Evolutionary conservation across 2,888 invertebrate genomes (phyloP), one percentile per base, ranked within the genome.

Genomic region (Noctua janthe): DNA sequence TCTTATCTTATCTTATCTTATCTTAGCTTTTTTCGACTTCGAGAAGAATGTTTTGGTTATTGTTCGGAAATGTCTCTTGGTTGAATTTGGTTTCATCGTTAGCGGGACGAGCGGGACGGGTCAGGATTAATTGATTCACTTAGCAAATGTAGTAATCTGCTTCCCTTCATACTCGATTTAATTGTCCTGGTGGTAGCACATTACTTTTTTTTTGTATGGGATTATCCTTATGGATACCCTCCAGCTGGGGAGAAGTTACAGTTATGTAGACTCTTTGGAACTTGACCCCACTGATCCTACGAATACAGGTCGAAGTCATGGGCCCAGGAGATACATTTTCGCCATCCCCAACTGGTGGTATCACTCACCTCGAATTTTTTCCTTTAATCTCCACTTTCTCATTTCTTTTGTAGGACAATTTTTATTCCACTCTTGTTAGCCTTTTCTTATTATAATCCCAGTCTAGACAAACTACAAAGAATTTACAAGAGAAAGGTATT

Each of bases 401-500:
- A 7, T 62, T 62, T 62, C 29, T 29, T 29, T 62, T 13, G 13
- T 29, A 29, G 0, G 62, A 62, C 15, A 17, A 62, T 29, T 62
- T 62, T 17, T 15, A 11, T 15, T 15, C 7, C 29, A 29, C 62
- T 62, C 13, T 29, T 62, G 15, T 29, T 4, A 1, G 29, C 6
- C 6, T n/a, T n/a, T 13, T n/a, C 29, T 62, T 43, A 7, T 43
- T 43, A 43, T 43, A 43, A 7, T 66, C 10, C 17, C 20, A 66
- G 39, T 66, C 66, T 66, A 66, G 35, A 66, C 64, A 8, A 64
- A 17, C 35, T 20, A 35, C 35, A 64, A 35, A 64, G 11, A 66
- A 39, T 39, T 20, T 20, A 39, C 10, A 20, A 78, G 76, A 80
- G 70, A 76, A 75, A 83, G 74, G 59, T 20, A 82, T 85, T 83